These are phyloP conservation scores for Daubentonia madagascariensis DNA, from an alignment of 2,113 vertebrate species.

Conservation along the genomic window DNA sequence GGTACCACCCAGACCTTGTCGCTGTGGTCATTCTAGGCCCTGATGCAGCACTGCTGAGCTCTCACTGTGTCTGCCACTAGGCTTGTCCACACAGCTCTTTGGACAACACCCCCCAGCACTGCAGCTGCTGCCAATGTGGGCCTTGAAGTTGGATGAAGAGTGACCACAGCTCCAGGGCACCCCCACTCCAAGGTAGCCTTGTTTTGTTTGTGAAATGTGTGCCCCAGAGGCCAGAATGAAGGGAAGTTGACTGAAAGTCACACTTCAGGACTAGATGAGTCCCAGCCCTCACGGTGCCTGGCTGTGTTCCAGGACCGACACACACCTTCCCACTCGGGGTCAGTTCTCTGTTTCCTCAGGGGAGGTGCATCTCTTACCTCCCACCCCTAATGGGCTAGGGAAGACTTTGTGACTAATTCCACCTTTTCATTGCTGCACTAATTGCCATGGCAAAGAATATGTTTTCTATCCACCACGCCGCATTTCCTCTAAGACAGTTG, in stretches of 20 bases:
- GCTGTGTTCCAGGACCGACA: background rate
- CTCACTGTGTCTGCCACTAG: background rate
- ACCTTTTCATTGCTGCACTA: background rate
- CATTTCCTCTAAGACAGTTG: background rate
- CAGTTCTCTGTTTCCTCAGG: background rate
- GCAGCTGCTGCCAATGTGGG: accelerated
- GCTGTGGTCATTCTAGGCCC: background rate
- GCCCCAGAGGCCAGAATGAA: no score
- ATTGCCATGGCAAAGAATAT: background rate
- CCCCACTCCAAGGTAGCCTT: background rate
- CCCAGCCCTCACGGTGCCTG: background rate
- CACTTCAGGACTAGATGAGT: no score
- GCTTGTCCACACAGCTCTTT: background rate
- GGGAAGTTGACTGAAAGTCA: background rate
- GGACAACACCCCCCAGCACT: accelerated
- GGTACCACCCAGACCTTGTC: background rate
- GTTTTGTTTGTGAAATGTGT: background rate
- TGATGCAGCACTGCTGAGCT: background rate
- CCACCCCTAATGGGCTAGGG: background rate
- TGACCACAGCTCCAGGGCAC: background rate
- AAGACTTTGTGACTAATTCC: no score
- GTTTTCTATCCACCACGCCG: accelerated
- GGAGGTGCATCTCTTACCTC: background rate
- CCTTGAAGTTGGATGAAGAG: background rate
- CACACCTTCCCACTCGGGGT: no score